These are phyloP conservation scores for Tipula helvola DNA, from an alignment of 2,888 invertebrate species.

Conservation along the genomic window DNA sequence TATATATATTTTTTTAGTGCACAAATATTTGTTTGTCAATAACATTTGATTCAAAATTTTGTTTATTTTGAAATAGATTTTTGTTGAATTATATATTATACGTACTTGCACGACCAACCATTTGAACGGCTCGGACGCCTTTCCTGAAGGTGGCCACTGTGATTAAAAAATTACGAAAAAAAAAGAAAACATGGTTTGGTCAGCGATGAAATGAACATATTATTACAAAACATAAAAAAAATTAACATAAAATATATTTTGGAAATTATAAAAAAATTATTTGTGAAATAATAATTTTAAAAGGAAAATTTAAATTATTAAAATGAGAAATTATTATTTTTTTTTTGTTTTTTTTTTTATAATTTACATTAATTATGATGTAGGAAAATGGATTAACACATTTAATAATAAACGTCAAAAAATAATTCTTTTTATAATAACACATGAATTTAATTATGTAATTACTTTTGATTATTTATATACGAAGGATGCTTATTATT, in stretches of 20 bases:
- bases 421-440: neutral
- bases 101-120: slow-evolving; percentile 98
- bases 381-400: neutral
- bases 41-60: neutral
- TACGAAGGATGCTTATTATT: neutral
- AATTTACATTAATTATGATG: neutral
- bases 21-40: neutral
- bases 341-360: neutral
- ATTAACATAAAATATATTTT: slow-evolving; percentile 13
- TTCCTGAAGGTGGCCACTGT: slow-evolving; percentile 99
- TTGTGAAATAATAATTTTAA: neutral
- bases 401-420: neutral
- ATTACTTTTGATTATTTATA: slow-evolving; percentile 5
- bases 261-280: slow-evolving; percentile 15
- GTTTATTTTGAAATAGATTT: neutral
- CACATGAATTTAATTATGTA: neutral
- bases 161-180: slow-evolving; percentile 29
- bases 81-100: slow-evolving; percentile 35
- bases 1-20: neutral
- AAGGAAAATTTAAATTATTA: neutral
- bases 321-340: neutral
- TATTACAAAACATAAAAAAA: slow-evolving; percentile 19
- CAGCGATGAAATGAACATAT: slow-evolving; percentile 14
- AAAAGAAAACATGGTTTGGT: slow-evolving; percentile 10
- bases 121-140: slow-evolving; percentile 98